Percentiles rank a stretch among this genome's conserved stretches.
These are phyloP conservation scores for Ennomos erosarius DNA, from an alignment of 2,888 invertebrate genomes.

Conservation along the genomic window DNA sequence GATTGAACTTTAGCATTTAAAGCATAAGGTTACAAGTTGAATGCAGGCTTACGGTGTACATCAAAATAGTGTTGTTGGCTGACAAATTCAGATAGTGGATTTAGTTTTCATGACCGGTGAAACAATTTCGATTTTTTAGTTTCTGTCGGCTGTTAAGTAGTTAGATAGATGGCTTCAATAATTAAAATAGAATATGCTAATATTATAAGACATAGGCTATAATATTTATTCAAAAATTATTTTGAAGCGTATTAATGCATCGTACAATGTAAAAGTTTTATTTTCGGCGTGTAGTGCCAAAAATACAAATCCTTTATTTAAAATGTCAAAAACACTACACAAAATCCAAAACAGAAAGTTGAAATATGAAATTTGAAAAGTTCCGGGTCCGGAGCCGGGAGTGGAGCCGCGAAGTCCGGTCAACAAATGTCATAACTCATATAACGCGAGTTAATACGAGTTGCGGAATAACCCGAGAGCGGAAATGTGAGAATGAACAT, in stretches of 20 bases:
- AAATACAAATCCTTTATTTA: constrained; percentile 17
- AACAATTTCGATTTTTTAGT: constrained; percentile 28
- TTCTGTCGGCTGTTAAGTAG: background rate
- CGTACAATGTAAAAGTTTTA: background rate
- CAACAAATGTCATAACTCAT: constrained; percentile 36
- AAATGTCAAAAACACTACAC: constrained; percentile 29
- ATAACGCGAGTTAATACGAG: constrained; percentile 35
- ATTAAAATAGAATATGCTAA: background rate
- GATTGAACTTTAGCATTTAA: constrained; percentile 25
- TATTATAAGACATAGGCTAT: too few relatives aligned
- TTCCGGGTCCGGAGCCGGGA: constrained; percentile 18
- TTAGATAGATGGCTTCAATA: background rate
- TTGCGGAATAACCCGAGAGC: constrained; percentile 17
- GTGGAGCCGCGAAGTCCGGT: constrained; percentile 11
- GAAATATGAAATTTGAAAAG: constrained; percentile 36
- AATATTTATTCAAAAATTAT: too few relatives aligned
- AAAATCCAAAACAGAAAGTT: constrained; percentile 29
- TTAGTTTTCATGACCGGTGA: constrained; percentile 33
- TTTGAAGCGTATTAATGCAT: too few relatives aligned
- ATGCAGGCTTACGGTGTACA: constrained; percentile 6
- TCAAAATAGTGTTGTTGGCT: constrained; percentile 33
- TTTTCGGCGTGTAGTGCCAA: background rate
- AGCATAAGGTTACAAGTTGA: constrained; percentile 22
- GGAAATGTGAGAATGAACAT: constrained; percentile 28
- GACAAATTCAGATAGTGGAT: constrained; percentile 29